phyloP scores from a whole-genome alignment of 2,888 invertebrate genomes.

The Tetramorium bicarinatum region DNA sequence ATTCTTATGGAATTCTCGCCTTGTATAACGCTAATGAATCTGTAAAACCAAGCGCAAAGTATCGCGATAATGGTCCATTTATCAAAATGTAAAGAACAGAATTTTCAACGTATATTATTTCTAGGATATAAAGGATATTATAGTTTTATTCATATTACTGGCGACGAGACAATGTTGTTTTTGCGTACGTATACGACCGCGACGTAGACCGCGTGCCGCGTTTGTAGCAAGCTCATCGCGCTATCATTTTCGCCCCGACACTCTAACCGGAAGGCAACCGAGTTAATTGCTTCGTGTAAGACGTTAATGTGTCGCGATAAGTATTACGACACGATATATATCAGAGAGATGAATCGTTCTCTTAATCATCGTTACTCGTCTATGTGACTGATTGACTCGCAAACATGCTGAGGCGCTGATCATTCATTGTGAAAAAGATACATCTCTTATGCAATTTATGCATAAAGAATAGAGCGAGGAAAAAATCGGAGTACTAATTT shows the following conservation, averaged over 20 bases:
- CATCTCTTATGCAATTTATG: too few relatives aligned
- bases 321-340: too few relatives aligned
- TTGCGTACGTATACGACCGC: background rate
- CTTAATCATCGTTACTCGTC: too few relatives aligned
- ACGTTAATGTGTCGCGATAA: too few relatives aligned
- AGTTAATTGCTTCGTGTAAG: background rate
- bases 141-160: background rate
- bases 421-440: too few relatives aligned
- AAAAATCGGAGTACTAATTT: background rate
- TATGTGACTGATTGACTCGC: too few relatives aligned
- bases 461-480: too few relatives aligned
- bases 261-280: background rate
- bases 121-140: background rate
- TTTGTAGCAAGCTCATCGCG: background rate
- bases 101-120: background rate
- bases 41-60: background rate
- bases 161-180: background rate
- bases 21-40: background rate
- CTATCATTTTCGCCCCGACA: background rate
- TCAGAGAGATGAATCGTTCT: too few relatives aligned
- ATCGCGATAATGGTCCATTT: background rate
- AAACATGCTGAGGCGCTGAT: too few relatives aligned
- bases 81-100: background rate
- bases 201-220: background rate
- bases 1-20: background rate